Conservation (phyloP, 1,140 invertebrate species). For the Caerostris extrusa region DNA sequence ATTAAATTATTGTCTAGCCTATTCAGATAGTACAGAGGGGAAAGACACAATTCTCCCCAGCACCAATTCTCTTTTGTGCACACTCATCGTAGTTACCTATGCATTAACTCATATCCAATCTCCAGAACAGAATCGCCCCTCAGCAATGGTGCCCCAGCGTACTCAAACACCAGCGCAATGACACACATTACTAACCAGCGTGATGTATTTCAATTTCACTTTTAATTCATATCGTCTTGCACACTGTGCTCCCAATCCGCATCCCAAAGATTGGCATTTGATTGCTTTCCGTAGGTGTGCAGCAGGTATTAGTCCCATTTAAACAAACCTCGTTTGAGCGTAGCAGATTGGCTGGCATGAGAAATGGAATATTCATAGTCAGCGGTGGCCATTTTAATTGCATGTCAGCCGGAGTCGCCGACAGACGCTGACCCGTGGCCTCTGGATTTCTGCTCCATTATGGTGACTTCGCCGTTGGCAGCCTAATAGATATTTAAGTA, state of each 20-base stretch:
- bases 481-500: slow-evolving; percentile 62
- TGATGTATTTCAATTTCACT: slow-evolving; percentile 70
- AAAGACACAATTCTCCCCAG: slow-evolving; percentile 7
- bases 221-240: slow-evolving; percentile 61
- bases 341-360: slow-evolving; percentile 60
- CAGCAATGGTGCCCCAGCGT: slow-evolving; percentile 7
- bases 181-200: slow-evolving; percentile 15
- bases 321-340: slow-evolving; percentile 68
- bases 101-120: slow-evolving; percentile 65
- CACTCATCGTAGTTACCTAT: slow-evolving; percentile 57
- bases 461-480: slow-evolving; percentile 35
- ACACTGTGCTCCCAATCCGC: slow-evolving; percentile 48
- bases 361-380: slow-evolving; percentile 76
- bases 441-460: slow-evolving; percentile 62
- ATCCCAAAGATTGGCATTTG: slow-evolving; percentile 67
- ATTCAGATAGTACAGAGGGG: not conserved
- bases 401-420: slow-evolving; percentile 64
- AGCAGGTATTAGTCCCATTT: slow-evolving; percentile 65
- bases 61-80: slow-evolving; percentile 34
- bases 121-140: not conserved
- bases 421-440: slow-evolving; percentile 60
- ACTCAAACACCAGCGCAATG: slow-evolving; percentile 29
- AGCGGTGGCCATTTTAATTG: slow-evolving; percentile 72
- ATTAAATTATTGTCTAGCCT: not conserved
- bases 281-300: slow-evolving; percentile 64